A percentile compares a stretch with the other conserved stretches of the same genome.
Conservation (phyloP, 2,797 vertebrate species). For the Nyctibius grandis region DNA sequence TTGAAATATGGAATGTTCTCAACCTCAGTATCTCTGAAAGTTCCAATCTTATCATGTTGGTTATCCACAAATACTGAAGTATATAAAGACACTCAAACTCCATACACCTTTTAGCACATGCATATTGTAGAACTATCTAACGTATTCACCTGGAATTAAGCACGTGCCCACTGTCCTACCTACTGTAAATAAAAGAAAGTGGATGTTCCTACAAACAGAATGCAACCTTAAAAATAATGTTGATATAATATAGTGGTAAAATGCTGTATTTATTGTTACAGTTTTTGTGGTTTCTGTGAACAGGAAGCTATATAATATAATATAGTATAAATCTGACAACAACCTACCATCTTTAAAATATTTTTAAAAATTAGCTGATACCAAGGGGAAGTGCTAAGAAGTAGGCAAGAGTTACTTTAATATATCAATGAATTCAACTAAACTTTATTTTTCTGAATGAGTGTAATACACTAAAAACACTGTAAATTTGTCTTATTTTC, state of each 20-base stretch:
- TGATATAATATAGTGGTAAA: background rate
- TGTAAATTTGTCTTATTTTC: background rate
- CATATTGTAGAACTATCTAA: background rate
- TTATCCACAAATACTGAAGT: background rate
- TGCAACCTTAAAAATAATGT: background rate
- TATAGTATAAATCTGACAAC: background rate
- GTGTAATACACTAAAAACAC: slow-evolving; percentile 53
- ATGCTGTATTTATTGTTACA: background rate
- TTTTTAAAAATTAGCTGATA: background rate
- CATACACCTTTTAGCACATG: background rate
- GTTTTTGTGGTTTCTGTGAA: background rate
- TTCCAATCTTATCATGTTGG: background rate
- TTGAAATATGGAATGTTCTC: background rate
- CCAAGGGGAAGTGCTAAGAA: background rate
- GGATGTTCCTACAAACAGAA: background rate
- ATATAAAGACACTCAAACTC: background rate
- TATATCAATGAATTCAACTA: slow-evolving; percentile 78
- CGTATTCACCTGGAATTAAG: background rate
- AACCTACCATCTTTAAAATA: background rate
- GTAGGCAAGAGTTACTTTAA: slow-evolving; percentile 65
- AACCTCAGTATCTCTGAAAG: background rate
- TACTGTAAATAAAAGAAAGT: background rate
- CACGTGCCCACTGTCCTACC: background rate
- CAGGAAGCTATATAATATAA: background rate
- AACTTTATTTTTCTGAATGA: slow-evolving; percentile 72